phyloP scores from a whole-genome alignment of 2,113 vertebrate genomes.

The Chaetodon auriga region DNA sequence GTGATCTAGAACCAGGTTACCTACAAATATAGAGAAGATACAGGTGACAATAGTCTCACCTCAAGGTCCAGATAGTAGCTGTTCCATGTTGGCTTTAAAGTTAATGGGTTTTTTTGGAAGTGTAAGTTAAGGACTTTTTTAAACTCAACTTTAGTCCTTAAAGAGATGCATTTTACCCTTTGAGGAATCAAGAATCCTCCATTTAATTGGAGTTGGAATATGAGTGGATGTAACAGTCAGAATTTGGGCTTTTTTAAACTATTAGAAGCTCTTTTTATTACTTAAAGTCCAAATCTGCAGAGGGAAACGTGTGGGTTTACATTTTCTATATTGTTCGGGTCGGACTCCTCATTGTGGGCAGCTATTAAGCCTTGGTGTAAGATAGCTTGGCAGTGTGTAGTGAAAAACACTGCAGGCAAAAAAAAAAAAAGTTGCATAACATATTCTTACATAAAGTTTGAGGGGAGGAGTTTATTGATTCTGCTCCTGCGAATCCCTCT shows the following conservation, averaged over 20 bases:
- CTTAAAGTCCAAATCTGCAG: neutral
- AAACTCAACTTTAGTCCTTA: neutral
- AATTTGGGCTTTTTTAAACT: too few relatives aligned
- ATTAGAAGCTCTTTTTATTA: neutral
- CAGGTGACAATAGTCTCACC: neutral
- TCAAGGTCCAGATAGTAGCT: neutral
- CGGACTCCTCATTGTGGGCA: neutral
- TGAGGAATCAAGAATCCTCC: neutral
- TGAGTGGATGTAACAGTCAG: neutral
- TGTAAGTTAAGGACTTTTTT: neutral
- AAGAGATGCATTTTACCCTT: neutral
- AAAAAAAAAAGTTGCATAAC: constrained; percentile 17
- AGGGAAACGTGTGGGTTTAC: constrained; percentile 1
- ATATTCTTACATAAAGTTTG: constrained; percentile 26
- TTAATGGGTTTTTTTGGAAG: neutral
- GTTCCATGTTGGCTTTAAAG: neutral
- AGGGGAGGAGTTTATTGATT: constrained; percentile 46
- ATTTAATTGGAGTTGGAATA: neutral
- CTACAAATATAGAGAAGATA: neutral
- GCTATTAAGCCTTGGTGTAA: neutral
- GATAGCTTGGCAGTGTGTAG: neutral
- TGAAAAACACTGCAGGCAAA: constrained; percentile 12
- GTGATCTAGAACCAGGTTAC: neutral
- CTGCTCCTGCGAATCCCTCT: constrained; percentile 34
- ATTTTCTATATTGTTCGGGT: neutral